Percentiles rank a stretch among this genome's conserved stretches.
Conservation (phyloP, 2,113 vertebrate species). For the Pluvialis apricaria region DNA sequence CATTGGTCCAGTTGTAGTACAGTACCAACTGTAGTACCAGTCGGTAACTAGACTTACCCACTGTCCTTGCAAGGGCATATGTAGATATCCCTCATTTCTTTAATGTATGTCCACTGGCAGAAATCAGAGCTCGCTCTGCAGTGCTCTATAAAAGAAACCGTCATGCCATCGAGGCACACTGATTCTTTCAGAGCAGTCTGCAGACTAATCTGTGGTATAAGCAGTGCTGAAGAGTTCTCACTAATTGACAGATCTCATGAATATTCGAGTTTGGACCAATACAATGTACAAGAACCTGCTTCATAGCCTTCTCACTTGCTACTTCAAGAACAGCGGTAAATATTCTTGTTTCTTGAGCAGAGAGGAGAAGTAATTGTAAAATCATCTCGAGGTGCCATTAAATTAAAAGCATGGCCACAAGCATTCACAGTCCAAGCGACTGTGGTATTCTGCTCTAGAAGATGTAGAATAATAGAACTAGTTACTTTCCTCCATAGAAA, state of each 20-base stretch:
- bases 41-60: not conserved
- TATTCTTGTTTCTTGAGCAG: not conserved
- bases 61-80: not conserved
- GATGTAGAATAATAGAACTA: not conserved
- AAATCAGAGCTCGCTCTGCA: not conserved
- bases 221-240: not conserved
- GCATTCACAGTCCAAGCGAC: not conserved
- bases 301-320: not conserved
- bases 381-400: not conserved
- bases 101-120: not conserved
- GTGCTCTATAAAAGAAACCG: not conserved
- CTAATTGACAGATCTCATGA: not conserved
- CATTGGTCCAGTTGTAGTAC: no score
- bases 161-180: accelerated
- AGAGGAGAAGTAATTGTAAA: not conserved
- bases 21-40: no score
- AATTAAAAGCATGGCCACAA: not conserved
- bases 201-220: not conserved
- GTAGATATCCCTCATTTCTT: not conserved
- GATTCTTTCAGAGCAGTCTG: not conserved
- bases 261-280: not conserved
- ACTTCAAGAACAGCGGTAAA: not conserved
- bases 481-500: not conserved
- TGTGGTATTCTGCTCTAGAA: not conserved
- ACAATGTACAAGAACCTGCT: not conserved